Evolutionary conservation across 2,797 vertebrate species (phyloP).

Genomic region (Acrossocheilus wenchowensis): DNA sequence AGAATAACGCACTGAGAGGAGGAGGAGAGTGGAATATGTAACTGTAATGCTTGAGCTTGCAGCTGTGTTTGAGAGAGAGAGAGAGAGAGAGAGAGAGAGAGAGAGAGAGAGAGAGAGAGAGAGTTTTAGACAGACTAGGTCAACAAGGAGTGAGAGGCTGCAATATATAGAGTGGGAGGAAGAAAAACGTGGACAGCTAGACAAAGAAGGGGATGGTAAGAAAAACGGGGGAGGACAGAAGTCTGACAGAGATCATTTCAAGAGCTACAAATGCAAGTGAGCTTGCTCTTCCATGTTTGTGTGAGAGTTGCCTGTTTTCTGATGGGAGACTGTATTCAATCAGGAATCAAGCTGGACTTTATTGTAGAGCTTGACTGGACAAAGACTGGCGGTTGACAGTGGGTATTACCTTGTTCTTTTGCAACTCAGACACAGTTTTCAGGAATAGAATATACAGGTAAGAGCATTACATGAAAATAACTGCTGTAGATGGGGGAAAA

Average conservation of each 20-base stretch:
- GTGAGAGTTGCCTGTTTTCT: background rate
- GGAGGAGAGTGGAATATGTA: slow-evolving; percentile 11
- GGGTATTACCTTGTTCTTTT: background rate
- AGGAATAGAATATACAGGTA: slow-evolving; percentile 41
- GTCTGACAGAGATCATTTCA: slow-evolving; percentile 7
- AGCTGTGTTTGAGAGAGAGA: slow-evolving; percentile 4
- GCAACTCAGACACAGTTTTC: background rate
- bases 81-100: background rate
- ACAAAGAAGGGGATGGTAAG: background rate
- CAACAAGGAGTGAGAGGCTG: background rate
- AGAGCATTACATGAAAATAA: background rate
- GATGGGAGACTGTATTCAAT: background rate
- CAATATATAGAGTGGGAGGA: slow-evolving; percentile 19
- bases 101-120: background rate
- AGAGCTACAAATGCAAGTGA: background rate
- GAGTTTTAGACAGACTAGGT: background rate
- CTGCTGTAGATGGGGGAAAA: background rate
- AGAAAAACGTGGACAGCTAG: background rate
- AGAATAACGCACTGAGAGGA: background rate
- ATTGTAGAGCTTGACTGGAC: background rate
- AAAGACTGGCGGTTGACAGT: background rate
- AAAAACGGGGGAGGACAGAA: background rate
- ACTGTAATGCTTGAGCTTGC: slow-evolving; percentile 1
- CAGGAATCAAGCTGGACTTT: slow-evolving; percentile 26
- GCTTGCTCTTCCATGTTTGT: background rate